Evolutionary conservation across 2,113 vertebrate genomes (phyloP).

Genomic region (Oncorhynchus nerka): DNA sequence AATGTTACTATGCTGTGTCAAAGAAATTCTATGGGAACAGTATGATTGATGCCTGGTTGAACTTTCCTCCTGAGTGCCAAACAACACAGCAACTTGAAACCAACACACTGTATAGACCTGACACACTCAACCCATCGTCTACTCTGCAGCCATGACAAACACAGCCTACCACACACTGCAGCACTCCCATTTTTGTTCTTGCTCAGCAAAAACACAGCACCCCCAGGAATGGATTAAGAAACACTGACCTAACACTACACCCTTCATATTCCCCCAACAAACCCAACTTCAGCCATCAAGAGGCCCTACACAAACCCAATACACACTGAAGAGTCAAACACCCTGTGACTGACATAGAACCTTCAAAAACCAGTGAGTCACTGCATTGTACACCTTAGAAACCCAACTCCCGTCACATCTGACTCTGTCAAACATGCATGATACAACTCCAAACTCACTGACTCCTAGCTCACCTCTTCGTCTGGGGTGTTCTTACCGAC

Average conservation of each 20-base stretch:
- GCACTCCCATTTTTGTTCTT: too few species aligned
- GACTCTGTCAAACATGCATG: neutral
- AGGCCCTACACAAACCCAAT: neutral
- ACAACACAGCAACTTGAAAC: too few species aligned
- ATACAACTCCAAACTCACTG: neutral
- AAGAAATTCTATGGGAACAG: too few species aligned
- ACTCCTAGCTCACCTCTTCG: conserved; percentile 75
- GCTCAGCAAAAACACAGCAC: too few species aligned
- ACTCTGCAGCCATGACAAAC: too few species aligned
- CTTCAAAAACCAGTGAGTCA: neutral
- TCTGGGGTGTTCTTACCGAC: conserved; percentile 78
- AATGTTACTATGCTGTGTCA: too few species aligned
- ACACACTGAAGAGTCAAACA: neutral
- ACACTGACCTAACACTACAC: neutral
- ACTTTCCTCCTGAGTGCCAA: too few species aligned
- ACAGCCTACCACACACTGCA: too few species aligned
- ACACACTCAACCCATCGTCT: too few species aligned
- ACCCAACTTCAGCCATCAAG: neutral
- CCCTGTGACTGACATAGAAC: neutral
- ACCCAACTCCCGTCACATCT: neutral
- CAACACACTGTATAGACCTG: too few species aligned
- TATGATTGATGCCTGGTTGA: too few species aligned
- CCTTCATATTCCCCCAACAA: neutral
- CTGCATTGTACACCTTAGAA: neutral
- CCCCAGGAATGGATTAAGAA: neutral